Base-by-base conservation (phyloP, 2,113 vertebrate genomes). In the Melanocharis versteri region DNA sequence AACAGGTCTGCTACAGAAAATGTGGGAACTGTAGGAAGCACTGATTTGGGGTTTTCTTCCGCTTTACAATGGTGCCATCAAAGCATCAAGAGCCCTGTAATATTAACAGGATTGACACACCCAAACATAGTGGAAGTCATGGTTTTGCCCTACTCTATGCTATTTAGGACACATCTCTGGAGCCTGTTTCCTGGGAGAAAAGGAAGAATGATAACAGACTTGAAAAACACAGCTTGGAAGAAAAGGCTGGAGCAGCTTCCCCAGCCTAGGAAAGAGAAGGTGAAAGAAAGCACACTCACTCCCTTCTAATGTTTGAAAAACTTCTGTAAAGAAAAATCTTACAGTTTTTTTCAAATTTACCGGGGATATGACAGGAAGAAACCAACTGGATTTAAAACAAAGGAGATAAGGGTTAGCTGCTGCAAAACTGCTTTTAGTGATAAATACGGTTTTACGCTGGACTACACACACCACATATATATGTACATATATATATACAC, bases 401-500 rank as follows among this genome's bases (percentile, higher is more conserved):
- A 45, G 13, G 12, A 68, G 17, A 69, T 60, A 60, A 51, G 4
- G 3, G 35, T 77, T 84, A 77, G 45, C 78, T 69, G 12, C 30
- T 60, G 50, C 5, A 73, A 77, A 89, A 60, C 3, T 26, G 2
- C 5, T 82, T 47, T 60, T 65, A 73, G 35, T 69, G 7, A 60
- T 40, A 89, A 70, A 69, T 54, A 33, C 8, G 28, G 35, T 80
- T 68, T 51, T 35, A 24, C 16, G 30, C 10, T 60, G 37, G 33
- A 39, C 40, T 42, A n/a, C 2, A 27, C 27, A 50, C 28, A 48
- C 9, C 24, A 30, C 21, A 42, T 5, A n/a, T 33, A 62, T 7
- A 20, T 2, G 61, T 9, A 50, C 8, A 20, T 11, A 44, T 2
- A 37, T 7, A 54, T 13, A 45, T 8, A n/a, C 5, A 31, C 0